Base-by-base conservation (phyloP, 2,888 invertebrate species). In the Diarsia rubi region DNA sequence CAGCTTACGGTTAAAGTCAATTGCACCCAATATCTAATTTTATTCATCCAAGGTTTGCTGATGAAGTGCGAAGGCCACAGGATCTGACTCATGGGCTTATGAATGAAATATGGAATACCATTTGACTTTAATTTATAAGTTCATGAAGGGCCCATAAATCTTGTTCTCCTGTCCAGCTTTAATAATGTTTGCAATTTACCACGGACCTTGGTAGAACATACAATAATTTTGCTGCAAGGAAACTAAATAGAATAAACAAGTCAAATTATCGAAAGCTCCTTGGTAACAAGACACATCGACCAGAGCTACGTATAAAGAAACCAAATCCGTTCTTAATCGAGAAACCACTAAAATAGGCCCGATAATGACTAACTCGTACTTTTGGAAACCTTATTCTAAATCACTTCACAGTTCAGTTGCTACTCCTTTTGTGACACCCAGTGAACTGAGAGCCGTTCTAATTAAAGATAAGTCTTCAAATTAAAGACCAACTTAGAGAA, bases 1-100 rank as follows among this genome's bases (percentile, higher is more conserved):
- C 85, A 81, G 77, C 78, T 82, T 83, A 75, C 77, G 78, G 80
- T 82, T 79, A 81, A 24, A 85, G 81, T 70, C 89, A 89, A 88
- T 90, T 89, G 88, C 75, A 81, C 63, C 78, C 78, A 81, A 81
- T 79, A 81, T 84, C 74, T 79, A 79, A 83, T 78, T 82, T 65
- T 76, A 73, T 81, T 72, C 65, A 73, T 67, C 80, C 83, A 88
- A 86, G 85, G 87, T 78, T 78, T 63, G 49, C 72, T 79, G 60
- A 85, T 86, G 69, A 73, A 54, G 66, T 37, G 67, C 37, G 64
- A 82, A 83, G 87, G 81, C 69, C 69, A 21, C 52, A 73, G 74
- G 79, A 73, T 62, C 76, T 82, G 82, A 84, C 49, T 82, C 83
- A 70, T 65, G 60, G 60, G 19, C 47, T 49, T 27, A 59, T 57